Evolutionary conservation across 2,888 invertebrate species (phyloP).

Genomic region (Volucella inflata): DNA sequence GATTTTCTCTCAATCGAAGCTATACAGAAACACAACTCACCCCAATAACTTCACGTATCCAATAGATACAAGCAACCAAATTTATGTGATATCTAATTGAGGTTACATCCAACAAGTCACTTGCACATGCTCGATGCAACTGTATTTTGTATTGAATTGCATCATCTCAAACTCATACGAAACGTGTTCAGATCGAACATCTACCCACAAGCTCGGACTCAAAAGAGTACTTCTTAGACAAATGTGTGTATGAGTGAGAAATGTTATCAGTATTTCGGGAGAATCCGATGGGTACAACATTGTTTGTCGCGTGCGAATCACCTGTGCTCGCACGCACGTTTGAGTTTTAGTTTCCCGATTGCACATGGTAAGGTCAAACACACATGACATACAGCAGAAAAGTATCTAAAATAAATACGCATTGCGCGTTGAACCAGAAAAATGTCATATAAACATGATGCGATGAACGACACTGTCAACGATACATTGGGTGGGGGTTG

Average conservation of each 20-base stretch:
- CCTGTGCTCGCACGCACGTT: conserved; percentile 59
- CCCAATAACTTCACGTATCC: neutral
- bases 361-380: conserved; percentile 11
- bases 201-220: neutral
- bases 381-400: conserved; percentile 16
- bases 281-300: conserved; percentile 1
- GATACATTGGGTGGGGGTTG: conserved; percentile 38
- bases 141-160: neutral
- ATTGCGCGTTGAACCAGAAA: conserved; percentile 40
- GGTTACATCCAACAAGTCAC: neutral
- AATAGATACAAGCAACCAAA: neutral
- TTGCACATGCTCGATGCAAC: conserved; percentile 17
- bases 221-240: conserved; percentile 3
- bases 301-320: conserved; percentile 64
- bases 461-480: conserved; percentile 6
- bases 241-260: neutral
- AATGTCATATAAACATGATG: conserved; percentile 40
- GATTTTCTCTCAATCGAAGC: conserved; percentile 25
- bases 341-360: conserved; percentile 14
- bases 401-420: conserved; percentile 26
- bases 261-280: neutral
- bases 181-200: neutral
- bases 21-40: conserved; percentile 23
- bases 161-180: conserved; percentile 10
- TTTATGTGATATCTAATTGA: no score